Evolutionary conservation across 2,797 vertebrate species (phyloP), one percentile per base, ranked within the genome.

Genomic region (Siniperca undulata): DNA sequence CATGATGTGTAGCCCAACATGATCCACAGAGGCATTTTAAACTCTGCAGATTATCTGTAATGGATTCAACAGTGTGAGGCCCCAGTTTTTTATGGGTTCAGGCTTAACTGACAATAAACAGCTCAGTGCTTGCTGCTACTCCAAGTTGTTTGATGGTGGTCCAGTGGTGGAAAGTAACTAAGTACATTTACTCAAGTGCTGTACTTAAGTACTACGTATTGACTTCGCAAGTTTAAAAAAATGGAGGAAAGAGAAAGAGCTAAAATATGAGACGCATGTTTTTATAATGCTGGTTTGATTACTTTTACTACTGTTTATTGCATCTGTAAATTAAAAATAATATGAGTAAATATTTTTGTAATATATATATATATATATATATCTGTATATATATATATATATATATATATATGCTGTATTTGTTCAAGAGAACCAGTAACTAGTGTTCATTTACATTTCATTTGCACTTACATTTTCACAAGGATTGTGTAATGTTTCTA

Each of bases 1-100:
- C 5, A 30, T 46, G 71, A 65, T 55, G 61, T 77, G 65, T 40
- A 42, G 61, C n/a, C 11, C 64, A 20, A 66, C 38, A 56, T 67
- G 68, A 79, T 66, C 70, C 69, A 72, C 46, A 40, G 67, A 77
- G 38, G 61, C 56, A 12, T 80, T 80, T 81, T 42, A 79, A 83
- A 85, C 19, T 48, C 38, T 30, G 11, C 16, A 71, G 55, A 67
- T 67, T 38, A 56, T 62, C 58, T 61, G 58, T 58, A 55, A 84
- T 72, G 70, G 76, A 80, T 69, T 82, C 55, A 79, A 46, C 77
- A 68, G 65, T 20, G 44, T 8, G 24, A 82, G 40, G 22, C 42
- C 52, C 3, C 10, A 27, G 27, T 48, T 71, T 46, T 52, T 79
- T 77, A 78, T 50, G 62, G 62, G 24, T 59, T 78, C 30, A 50